phyloP scores from a whole-genome alignment of 2,113 vertebrate species.

The Albula glossodonta region DNA sequence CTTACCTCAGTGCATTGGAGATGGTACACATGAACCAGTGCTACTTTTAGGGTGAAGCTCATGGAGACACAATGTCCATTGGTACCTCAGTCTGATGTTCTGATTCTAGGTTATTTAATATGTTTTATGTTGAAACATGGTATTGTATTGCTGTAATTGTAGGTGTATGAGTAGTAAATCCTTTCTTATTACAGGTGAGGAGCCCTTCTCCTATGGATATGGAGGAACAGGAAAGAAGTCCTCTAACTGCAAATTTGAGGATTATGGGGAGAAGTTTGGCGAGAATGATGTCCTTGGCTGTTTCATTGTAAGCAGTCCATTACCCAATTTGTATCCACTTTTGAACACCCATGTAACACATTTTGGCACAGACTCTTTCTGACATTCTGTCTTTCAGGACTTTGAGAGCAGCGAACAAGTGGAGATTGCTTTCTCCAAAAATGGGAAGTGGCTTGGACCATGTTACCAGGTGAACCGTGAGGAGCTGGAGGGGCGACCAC shows the following conservation, averaged over 20 bases:
- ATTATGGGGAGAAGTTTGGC: constrained; percentile 75
- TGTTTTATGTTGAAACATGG: too few relatives aligned
- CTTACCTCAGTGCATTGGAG: too few relatives aligned
- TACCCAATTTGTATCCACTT: too few relatives aligned
- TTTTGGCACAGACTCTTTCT: background rate
- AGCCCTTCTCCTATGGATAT: constrained; percentile 77
- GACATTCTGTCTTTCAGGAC: constrained; percentile 57
- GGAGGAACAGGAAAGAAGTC: constrained; percentile 81
- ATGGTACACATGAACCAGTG: too few relatives aligned
- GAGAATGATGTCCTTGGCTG: constrained; percentile 82
- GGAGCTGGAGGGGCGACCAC: constrained; percentile 62
- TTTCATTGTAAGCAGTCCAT: constrained; percentile 65
- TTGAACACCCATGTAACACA: too few relatives aligned
- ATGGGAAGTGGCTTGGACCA: constrained; percentile 72
- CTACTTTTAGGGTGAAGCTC: too few relatives aligned
- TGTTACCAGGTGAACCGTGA: constrained; percentile 67
- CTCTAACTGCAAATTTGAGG: constrained; percentile 73
- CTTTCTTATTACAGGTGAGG: constrained; percentile 66
- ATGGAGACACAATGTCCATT: too few relatives aligned
- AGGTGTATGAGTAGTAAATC: background rate
- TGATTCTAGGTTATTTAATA: too few relatives aligned
- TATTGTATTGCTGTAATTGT: background rate
- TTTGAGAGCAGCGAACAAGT: constrained; percentile 75
- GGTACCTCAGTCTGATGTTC: too few relatives aligned
- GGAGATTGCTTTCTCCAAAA: constrained; percentile 79